A percentile compares a stretch with the other conserved stretches of the same genome.
Conservation (phyloP, 1,140 invertebrate genomes). For the Homarus americanus region DNA sequence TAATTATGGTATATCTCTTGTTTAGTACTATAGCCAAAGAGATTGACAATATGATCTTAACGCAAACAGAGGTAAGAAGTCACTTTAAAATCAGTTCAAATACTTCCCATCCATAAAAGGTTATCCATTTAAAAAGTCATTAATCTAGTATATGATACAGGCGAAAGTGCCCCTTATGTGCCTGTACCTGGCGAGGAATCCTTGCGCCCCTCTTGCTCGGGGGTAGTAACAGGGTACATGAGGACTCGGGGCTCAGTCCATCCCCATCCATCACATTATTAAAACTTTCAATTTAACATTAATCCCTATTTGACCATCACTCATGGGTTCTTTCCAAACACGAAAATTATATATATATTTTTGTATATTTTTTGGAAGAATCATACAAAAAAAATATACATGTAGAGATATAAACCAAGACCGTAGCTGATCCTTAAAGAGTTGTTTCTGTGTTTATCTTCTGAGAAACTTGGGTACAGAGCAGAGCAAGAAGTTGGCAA, state of each 20-base stretch:
- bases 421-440: too few species aligned
- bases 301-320: too few species aligned
- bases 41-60: background rate
- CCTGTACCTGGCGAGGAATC: background rate
- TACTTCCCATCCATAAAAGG: background rate
- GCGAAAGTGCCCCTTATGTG: background rate
- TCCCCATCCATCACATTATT: constrained; percentile 13
- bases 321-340: too few species aligned
- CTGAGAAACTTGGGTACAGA: too few species aligned
- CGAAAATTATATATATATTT: too few species aligned
- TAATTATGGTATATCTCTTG: too few species aligned
- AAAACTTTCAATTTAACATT: constrained; percentile 12
- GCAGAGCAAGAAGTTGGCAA: too few species aligned
- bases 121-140: background rate
- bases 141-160: background rate
- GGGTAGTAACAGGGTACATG: background rate
- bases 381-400: too few species aligned
- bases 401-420: too few species aligned
- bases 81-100: background rate
- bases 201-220: constrained; percentile 22
- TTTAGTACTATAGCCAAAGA: too few species aligned
- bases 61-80: background rate
- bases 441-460: too few species aligned
- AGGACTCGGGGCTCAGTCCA: background rate
- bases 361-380: too few species aligned